Base-by-base conservation (phyloP, 2,888 invertebrate species). In the Cybosia mesomella region DNA sequence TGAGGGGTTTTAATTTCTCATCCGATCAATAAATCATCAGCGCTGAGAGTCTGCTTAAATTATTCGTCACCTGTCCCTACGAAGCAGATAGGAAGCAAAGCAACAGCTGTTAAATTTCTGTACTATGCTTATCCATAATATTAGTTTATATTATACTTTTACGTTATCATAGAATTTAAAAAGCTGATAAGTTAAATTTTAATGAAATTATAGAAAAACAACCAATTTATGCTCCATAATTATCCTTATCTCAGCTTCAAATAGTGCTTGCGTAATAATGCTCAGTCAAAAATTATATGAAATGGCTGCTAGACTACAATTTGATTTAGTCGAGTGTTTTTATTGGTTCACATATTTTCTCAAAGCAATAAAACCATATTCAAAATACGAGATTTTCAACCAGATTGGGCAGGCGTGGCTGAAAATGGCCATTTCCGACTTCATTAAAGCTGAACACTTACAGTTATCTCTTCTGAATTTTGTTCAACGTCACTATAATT, bases 71-170 rank as follows among this genome's bases (percentile, higher is more conserved):
- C 49, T 49, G 49, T 49, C n/a, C 8, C 9, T 18, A 18, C 3
- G 39, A 11, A 15, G 0, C 5, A 5, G 18, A 43, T 18, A 43
- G 43, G 18, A 43, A 43, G 15, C 39, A 11, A 43, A 43, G 15
- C 39, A 11, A 39, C 39, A 39, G 2, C 4, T 7, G 13, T 8
- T 43, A 43, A 43, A 18, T n/a, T 10, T 55, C 5, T 49, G n/a
- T n/a, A n/a, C 49, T 5, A 28, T 55, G n/a, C 28, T 21, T 49
- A 62, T 62, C 61, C 61, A 62, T 62, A 32, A 24, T 39, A 24
- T 24, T 24, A 11, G 15, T 11, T 13, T 21, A 28, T 13, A 18
- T 4, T 49, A 49, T 18, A 28, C 11, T 49, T 61, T 49, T 28
- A 49, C 43, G 24, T 60, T 10, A 60, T 61, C n/a, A 32, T 2